phyloP scores from a whole-genome alignment of 2,797 vertebrate genomes.

The Neosalanx taihuensis region DNA sequence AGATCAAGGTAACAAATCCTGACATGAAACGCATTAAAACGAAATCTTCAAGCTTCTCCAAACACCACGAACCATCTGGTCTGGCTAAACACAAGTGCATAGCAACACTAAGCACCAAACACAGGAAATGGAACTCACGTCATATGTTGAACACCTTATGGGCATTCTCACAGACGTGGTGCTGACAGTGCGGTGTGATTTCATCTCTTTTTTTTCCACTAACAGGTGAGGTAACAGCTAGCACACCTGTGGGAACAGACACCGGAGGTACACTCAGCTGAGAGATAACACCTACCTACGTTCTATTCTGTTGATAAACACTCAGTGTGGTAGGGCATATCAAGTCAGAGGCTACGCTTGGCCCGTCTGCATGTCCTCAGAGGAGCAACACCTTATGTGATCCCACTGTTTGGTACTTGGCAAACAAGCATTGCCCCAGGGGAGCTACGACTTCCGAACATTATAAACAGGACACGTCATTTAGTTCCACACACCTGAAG shows the following conservation, averaged over 20 bases:
- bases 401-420: slow-evolving; percentile 5
- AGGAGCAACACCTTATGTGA: slow-evolving; percentile 6
- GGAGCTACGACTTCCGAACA: slow-evolving; percentile 11
- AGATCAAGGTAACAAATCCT: not conserved
- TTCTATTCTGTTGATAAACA: slow-evolving; percentile 22
- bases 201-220: slow-evolving; percentile 22
- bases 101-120: slow-evolving; percentile 22
- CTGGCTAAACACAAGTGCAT: not conserved
- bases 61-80: not conserved
- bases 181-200: slow-evolving; percentile 22
- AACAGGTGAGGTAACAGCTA: slow-evolving; percentile 15
- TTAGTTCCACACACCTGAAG: slow-evolving; percentile 8
- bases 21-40: not conserved
- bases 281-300: slow-evolving; percentile 17
- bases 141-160: slow-evolving; percentile 8
- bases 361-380: not conserved
- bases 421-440: not conserved
- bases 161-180: not conserved
- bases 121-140: slow-evolving; percentile 29
- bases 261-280: slow-evolving; percentile 12
- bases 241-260: slow-evolving; percentile 24
- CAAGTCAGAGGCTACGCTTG: not conserved
- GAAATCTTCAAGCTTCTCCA: too few relatives aligned
- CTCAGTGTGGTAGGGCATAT: not conserved
- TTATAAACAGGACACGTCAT: not conserved